A percentile compares a stretch with the other conserved stretches of the same genome.
These are phyloP conservation scores for Sipha maydis DNA, from an alignment of 2,888 invertebrate genomes.

Conservation along the genomic window DNA sequence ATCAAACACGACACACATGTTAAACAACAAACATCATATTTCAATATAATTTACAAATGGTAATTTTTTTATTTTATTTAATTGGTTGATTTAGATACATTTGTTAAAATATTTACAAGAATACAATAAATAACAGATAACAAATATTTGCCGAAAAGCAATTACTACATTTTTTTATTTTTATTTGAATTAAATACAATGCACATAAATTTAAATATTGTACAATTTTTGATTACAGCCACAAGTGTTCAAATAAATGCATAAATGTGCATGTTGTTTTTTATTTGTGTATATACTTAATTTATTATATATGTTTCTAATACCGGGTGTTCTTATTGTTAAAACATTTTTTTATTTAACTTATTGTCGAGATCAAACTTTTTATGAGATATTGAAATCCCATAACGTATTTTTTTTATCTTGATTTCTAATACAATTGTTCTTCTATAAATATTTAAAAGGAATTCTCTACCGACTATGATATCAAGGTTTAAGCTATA, in stretches of 20 bases:
- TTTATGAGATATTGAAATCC: too few species aligned
- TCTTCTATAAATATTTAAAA: too few species aligned
- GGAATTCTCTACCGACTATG: too few species aligned
- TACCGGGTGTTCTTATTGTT: background rate
- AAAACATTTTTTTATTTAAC: background rate
- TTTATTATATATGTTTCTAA: background rate
- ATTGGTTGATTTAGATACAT: background rate
- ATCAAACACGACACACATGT: background rate
- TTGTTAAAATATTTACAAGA: constrained; percentile 21
- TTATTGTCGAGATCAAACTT: too few species aligned
- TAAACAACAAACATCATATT: background rate
- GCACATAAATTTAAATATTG: background rate
- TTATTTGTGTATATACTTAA: background rate
- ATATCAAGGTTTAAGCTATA: too few species aligned
- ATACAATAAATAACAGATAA: background rate
- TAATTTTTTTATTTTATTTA: background rate
- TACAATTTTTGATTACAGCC: background rate
- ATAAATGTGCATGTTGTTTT: background rate
- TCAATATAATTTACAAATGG: background rate
- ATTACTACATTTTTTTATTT: background rate
- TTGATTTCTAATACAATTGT: too few species aligned
- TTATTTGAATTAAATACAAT: background rate
- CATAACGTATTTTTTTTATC: too few species aligned
- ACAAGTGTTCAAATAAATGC: background rate
- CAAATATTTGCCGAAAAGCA: background rate